Evolutionary conservation across 2,888 invertebrate genomes (phyloP), one percentile per base, ranked within the genome.

Genomic region (Sesia apiformis): DNA sequence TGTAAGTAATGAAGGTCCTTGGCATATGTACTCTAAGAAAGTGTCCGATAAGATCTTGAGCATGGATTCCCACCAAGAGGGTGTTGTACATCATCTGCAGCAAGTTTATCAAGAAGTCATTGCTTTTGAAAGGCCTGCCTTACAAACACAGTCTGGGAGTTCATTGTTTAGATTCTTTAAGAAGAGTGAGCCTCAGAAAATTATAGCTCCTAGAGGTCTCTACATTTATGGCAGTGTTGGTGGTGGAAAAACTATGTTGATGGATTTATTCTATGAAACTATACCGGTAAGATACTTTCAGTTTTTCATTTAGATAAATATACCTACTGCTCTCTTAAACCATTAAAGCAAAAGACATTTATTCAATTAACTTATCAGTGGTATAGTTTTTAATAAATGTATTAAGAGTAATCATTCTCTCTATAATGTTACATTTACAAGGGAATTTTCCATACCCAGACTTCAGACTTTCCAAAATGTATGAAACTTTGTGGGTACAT

Each of bases 241-340:
- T 51, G 96, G 97, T 65, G 99, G 99, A 51, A 99, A 99, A 91
- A 99, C 99, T 4, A 99, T 99, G 94, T 87, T 99, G 56, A 99
- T 99, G 99, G 99, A 99, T 86, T 86, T 99, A 69, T 99, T 99
- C 87, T 97, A 95, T 89, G 93, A 97, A 66, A 83, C 81, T 62
- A 69, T 84, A 39, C 88, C 89, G 56, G 68, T 69, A 61, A 64
- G 62, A 23, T 23, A 23, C 23, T 23, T 23, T 23, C 23, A 23
- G 23, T 23, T 23, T 23, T 23, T 23, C 23, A 23, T 23, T 23
- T 23, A 23, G 23, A 23, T 23, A 23, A 23, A 23, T 23, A 23
- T 23, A 23, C 23, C 23, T 23, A 23, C 23, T 23, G 23, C 23
- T 23, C 23, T 23, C 23, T 23, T 23, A 23, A 2, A 23, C 23